Evolutionary conservation across 2,113 vertebrate genomes (phyloP).

Genomic region (Calyptommatus sinebrachiatus): DNA sequence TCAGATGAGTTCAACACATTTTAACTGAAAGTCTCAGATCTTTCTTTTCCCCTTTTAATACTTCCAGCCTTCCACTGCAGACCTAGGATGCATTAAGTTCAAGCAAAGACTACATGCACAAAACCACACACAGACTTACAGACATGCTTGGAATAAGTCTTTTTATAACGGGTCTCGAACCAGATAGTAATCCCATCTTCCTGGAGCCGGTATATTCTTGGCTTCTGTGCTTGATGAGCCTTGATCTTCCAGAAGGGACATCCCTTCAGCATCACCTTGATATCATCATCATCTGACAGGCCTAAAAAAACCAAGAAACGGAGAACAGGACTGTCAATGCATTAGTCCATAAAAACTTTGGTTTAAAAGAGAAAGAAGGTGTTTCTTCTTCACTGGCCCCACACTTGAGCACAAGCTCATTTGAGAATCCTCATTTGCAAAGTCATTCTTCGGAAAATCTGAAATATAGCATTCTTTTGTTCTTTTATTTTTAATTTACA

Average conservation of each 20-base stretch:
- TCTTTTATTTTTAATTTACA: neutral
- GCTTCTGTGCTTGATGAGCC: slow-evolving; percentile 78
- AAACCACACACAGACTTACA: slow-evolving; percentile 75
- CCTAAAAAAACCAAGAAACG: slow-evolving; percentile 63
- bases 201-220: slow-evolving; percentile 80
- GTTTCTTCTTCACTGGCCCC: neutral
- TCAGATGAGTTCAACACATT: too few relatives aligned
- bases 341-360: neutral
- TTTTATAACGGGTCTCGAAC: slow-evolving; percentile 82
- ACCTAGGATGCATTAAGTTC: neutral
- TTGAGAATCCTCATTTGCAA: neutral
- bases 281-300: slow-evolving; percentile 84
- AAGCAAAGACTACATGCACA: neutral
- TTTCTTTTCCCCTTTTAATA: neutral
- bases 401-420: neutral
- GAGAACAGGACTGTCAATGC: neutral
- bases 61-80: neutral
- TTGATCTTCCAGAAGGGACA: slow-evolving; percentile 87
- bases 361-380: neutral
- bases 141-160: slow-evolving; percentile 75
- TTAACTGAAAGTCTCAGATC: too few relatives aligned
- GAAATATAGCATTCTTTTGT: neutral
- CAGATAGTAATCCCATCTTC: slow-evolving; percentile 89
- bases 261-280: slow-evolving; percentile 86
- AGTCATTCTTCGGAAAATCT: neutral